Conservation (phyloP, 2,888 invertebrate genomes). For the Epirrita christyi region DNA sequence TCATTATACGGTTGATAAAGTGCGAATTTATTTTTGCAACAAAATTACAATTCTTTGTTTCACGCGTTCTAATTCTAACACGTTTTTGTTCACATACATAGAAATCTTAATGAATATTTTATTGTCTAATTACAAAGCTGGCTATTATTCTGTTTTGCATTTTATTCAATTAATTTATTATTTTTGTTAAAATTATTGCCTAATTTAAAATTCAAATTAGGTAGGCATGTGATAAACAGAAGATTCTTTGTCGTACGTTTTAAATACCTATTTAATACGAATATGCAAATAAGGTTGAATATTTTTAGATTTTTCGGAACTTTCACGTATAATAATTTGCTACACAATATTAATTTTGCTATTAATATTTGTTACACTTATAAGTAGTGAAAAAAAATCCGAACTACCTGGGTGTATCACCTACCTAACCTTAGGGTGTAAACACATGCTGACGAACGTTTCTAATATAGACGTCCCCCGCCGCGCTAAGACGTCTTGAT, state of each 20-base stretch:
- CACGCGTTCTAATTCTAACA: constrained; percentile 65
- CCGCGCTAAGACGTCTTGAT: constrained; percentile 76
- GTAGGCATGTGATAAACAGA: constrained; percentile 2
- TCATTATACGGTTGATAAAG: constrained; percentile 20
- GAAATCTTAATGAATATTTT: constrained; percentile 55
- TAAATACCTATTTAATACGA: too few relatives aligned
- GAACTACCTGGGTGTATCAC: background rate
- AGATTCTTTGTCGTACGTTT: background rate
- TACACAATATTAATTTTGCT: too few relatives aligned
- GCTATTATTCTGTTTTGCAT: constrained; percentile 36
- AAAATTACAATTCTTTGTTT: constrained; percentile 53
- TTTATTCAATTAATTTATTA: constrained; percentile 32
- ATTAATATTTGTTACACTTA: too few relatives aligned
- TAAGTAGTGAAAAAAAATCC: too few relatives aligned
- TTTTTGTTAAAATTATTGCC: constrained; percentile 18
- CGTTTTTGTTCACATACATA: constrained; percentile 60
- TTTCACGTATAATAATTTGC: too few relatives aligned
- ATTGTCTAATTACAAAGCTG: constrained; percentile 53
- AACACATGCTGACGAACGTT: constrained; percentile 70
- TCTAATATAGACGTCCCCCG: constrained; percentile 82
- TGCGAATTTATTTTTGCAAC: constrained; percentile 29
- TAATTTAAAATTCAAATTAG: constrained; percentile 18
- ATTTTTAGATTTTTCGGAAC: too few relatives aligned
- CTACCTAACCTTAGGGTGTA: constrained; percentile 10
- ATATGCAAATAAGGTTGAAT: too few relatives aligned